These are phyloP conservation scores for Hyles vespertilio DNA, from an alignment of 1,140 invertebrate species.

Conservation along the genomic window DNA sequence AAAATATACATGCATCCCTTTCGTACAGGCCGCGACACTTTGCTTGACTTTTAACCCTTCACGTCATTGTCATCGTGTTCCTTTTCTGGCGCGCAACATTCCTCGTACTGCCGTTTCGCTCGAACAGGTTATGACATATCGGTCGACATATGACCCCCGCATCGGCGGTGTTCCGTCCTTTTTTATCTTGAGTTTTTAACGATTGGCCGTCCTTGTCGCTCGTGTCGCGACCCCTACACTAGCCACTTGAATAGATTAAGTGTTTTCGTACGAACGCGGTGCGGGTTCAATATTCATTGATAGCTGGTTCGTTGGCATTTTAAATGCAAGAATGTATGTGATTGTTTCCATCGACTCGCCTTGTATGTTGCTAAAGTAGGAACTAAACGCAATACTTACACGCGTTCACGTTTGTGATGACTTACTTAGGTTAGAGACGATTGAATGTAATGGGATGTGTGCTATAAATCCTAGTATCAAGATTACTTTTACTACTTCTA, in stretches of 20 bases:
- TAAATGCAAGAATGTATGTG: constrained; percentile 40
- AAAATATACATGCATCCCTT: constrained; percentile 40
- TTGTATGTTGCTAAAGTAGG: too few relatives aligned
- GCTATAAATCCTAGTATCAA: too few relatives aligned
- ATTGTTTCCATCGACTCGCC: constrained; percentile 25
- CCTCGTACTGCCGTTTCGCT: constrained; percentile 46
- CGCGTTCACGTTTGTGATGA: too few relatives aligned
- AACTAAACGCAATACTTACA: too few relatives aligned
- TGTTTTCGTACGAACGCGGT: constrained; percentile 62
- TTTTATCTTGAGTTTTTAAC: constrained; percentile 44
- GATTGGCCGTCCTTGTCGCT: constrained; percentile 47
- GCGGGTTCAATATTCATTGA: constrained; percentile 70
- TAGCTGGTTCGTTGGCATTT: constrained; percentile 67
- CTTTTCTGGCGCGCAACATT: constrained; percentile 32
- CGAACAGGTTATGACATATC: constrained; percentile 74
- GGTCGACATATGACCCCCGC: constrained; percentile 66
- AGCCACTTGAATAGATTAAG: constrained; percentile 75
- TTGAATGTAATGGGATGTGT: too few relatives aligned
- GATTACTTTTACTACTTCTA: too few relatives aligned
- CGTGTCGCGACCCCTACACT: constrained; percentile 66
- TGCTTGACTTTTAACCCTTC: constrained; percentile 70
- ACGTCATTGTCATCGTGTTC: constrained; percentile 63
- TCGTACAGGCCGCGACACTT: constrained; percentile 67
- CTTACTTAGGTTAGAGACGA: too few relatives aligned
- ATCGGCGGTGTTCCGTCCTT: constrained; percentile 42